Evolutionary conservation across 30 jellyfish, hydroid and myxozoan genomes (phyloP).

Genomic region (Clytia hemisphaerica): DNA sequence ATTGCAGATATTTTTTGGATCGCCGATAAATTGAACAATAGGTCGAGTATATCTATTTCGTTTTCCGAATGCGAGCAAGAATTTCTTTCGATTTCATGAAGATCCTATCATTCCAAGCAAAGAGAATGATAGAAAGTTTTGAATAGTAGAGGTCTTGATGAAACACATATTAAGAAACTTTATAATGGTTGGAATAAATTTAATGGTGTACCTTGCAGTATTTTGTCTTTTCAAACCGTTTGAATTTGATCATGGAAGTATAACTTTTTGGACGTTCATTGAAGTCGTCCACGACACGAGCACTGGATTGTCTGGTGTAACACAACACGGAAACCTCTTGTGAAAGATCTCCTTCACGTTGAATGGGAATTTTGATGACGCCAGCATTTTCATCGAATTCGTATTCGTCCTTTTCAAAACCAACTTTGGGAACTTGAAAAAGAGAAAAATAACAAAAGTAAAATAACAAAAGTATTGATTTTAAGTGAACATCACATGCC

Average conservation of each 20-base stretch:
- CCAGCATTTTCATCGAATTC: slow-evolving; percentile 60
- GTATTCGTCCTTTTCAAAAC: slow-evolving; percentile 43
- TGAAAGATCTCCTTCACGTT: slow-evolving; percentile 72
- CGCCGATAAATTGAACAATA: no score
- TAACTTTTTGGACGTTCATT: slow-evolving; percentile 64
- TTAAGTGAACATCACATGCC: no score
- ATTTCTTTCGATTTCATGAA: no score
- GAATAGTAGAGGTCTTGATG: no score
- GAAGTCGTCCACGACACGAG: slow-evolving; percentile 68
- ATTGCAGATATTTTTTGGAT: no score
- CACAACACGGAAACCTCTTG: slow-evolving; percentile 68
- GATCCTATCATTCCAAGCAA: no score
- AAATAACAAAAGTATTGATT: background rate
- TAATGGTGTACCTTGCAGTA: slow-evolving; percentile 56
- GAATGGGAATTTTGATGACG: slow-evolving; percentile 38
- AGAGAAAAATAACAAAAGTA: background rate
- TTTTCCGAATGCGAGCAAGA: no score
- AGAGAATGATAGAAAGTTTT: no score
- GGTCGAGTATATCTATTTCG: no score
- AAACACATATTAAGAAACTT: no score
- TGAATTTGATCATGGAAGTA: slow-evolving; percentile 64
- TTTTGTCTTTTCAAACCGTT: slow-evolving; percentile 53
- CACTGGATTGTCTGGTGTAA: slow-evolving; percentile 79
- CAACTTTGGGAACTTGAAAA: slow-evolving; percentile 62
- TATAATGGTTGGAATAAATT: no score